phyloP scores from a whole-genome alignment of 2,113 vertebrate genomes.

The Chionomys nivalis region DNA sequence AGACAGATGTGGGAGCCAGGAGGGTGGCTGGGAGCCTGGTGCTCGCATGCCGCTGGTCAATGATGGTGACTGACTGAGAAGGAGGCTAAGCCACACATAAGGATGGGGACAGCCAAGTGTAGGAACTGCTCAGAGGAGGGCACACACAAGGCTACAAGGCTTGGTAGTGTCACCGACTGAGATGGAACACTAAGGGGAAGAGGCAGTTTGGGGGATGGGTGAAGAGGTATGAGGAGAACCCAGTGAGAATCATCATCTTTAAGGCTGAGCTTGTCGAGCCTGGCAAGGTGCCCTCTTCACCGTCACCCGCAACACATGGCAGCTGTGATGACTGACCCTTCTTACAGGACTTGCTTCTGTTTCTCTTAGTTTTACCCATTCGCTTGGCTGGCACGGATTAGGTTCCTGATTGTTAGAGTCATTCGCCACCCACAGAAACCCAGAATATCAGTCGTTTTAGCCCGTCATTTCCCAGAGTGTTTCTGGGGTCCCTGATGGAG shows the following conservation, averaged over 20 bases:
- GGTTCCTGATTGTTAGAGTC: background rate
- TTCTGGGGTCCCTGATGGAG: background rate
- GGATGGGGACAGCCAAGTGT: background rate
- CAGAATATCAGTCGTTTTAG: background rate
- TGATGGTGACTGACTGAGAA: background rate
- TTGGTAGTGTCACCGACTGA: background rate
- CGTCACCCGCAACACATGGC: background rate
- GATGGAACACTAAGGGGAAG: background rate
- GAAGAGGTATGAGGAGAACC: background rate
- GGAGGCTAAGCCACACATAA: background rate
- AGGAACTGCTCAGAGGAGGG: background rate
- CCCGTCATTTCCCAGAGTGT: background rate
- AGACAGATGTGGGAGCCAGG: no score
- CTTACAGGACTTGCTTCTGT: background rate
- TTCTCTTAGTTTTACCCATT: background rate
- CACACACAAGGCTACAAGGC: background rate
- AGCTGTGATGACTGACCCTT: background rate
- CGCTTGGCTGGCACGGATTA: background rate
- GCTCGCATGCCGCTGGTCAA: no score
- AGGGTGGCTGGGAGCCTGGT: no score
- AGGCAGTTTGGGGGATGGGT: background rate
- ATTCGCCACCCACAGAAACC: background rate
- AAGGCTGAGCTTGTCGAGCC: background rate
- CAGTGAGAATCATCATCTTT: no score
- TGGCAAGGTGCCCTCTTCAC: background rate